Base-by-base conservation (phyloP, 2,797 vertebrate genomes). In the Cyclopterus lumpus region DNA sequence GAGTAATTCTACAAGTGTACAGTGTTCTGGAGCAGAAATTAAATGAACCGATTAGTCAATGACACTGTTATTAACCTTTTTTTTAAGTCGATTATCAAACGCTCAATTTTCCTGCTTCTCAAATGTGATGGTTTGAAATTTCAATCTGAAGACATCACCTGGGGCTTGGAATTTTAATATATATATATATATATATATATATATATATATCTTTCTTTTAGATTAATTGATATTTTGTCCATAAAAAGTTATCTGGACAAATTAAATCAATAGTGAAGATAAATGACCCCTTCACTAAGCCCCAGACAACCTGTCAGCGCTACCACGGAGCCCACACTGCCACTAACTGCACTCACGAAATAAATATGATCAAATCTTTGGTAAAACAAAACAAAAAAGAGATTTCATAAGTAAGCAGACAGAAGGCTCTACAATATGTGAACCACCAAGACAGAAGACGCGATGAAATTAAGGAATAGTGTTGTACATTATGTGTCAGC, bases 11-110 rank as follows among this genome's bases (percentile, higher is more conserved):
- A 63, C 28, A n/a, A 14, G 26, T 38, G 22, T 24, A 34, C 20
- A 55, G 55, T 61, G 14, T 62, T 71, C n/a, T 14, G 9, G 4
- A 71, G 30, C 30, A 8, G 28, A 69, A 46, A 68, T 57, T 6
- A 42, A 61, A 40, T 70, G 14, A 40, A 42, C 15, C 9, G 11
- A 22, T 53, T 15, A 3, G 34, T 61, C 57, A 34, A 16, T 34
- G 26, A 38, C 8, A 38, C 54, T 48, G 49, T 38, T 70, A 44
- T 48, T 18, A 34, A 69, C 60, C 15, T 59, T 51, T 28, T 51
- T 28, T 28, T 2, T 22, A 38, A 53, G 48, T 51, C 5, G 57
- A 20, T 70, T 36, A 38, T 36, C 15, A 53, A 62, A 54, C 6
- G 32, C 2, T 30, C 9, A 2, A 59, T n/a, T 24, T n/a, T 18